Percentiles rank a stretch among this genome's conserved stretches.
phyloP scores from a whole-genome alignment of 1,140 invertebrate genomes.

The Temnothorax curvispinosus region DNA sequence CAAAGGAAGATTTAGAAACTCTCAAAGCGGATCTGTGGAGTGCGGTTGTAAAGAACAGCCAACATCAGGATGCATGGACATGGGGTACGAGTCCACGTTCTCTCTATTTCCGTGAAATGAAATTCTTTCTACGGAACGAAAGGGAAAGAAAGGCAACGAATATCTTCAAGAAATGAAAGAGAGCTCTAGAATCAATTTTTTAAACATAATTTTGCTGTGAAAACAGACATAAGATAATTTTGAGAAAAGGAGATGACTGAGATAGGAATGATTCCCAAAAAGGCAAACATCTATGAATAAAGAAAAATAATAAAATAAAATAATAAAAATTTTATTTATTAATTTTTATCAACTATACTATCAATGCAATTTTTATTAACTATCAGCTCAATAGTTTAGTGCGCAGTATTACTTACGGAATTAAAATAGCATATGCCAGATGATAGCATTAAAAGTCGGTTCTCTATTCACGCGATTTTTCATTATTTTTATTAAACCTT shows the following conservation, averaged over 20 bases:
- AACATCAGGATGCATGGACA: constrained; percentile 95
- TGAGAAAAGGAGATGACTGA: background rate
- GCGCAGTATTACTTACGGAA: background rate
- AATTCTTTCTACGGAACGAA: background rate
- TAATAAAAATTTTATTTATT: background rate
- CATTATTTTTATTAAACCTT: background rate
- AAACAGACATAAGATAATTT: background rate
- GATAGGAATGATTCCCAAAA: background rate
- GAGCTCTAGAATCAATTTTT: background rate
- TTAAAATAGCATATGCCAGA: background rate
- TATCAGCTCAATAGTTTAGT: background rate
- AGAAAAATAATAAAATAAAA: background rate
- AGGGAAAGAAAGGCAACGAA: background rate
- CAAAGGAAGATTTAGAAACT: constrained; percentile 91
- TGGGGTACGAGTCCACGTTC: constrained; percentile 88
- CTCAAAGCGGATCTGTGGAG: constrained; percentile 95
- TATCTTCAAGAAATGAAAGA: background rate
- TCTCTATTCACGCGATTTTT: background rate
- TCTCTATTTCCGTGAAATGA: constrained; percentile 11
- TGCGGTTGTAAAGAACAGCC: constrained; percentile 93
- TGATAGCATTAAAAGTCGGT: background rate
- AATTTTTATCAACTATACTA: background rate
- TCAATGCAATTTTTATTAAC: background rate
- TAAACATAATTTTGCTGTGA: background rate
- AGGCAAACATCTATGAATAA: background rate